Conservation (phyloP, 2,888 invertebrate genomes). For the Argyra leucocephala region DNA sequence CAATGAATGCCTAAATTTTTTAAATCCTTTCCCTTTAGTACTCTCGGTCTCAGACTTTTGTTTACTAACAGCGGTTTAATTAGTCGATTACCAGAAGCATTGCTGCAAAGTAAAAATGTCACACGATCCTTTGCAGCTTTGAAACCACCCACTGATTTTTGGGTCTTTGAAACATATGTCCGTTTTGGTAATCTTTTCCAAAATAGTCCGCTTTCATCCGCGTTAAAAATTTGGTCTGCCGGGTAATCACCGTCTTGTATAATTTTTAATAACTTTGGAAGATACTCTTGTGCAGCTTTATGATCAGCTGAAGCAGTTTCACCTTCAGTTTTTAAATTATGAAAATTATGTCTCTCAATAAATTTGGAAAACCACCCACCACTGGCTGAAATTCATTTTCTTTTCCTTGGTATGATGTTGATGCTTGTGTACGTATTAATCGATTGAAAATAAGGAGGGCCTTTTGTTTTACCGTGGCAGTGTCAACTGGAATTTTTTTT, state of each 20-base stretch:
- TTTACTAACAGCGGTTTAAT: conserved; percentile 30
- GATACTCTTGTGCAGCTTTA: conserved; percentile 22
- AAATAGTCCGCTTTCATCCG: conserved; percentile 29
- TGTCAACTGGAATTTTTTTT: conserved; percentile 12
- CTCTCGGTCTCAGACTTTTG: conserved; percentile 27
- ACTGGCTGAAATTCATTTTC: conserved; percentile 8
- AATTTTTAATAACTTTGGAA: conserved; percentile 23
- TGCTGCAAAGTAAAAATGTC: conserved; percentile 30
- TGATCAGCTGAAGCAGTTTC: conserved; percentile 25
- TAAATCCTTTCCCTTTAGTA: conserved; percentile 27
- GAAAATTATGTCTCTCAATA: conserved; percentile 24
- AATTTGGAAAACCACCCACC: conserved; percentile 22
- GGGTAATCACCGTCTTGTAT: conserved; percentile 27
- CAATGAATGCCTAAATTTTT: conserved; percentile 28
- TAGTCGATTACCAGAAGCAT: conserved; percentile 29
- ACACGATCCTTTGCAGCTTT: conserved; percentile 30
- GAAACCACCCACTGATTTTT: conserved; percentile 28
- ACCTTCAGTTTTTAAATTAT: conserved; percentile 26
- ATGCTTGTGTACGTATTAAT: conserved; percentile 8
- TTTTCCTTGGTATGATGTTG: conserved; percentile 5
- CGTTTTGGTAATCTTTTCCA: conserved; percentile 32
- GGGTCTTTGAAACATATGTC: conserved; percentile 30
- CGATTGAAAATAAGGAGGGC: conserved; percentile 6
- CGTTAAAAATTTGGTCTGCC: conserved; percentile 30
- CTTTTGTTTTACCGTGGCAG: conserved; percentile 8